These are phyloP conservation scores for Drosophila persimilis DNA, from an alignment of 1,140 invertebrate genomes.

Conservation along the genomic window DNA sequence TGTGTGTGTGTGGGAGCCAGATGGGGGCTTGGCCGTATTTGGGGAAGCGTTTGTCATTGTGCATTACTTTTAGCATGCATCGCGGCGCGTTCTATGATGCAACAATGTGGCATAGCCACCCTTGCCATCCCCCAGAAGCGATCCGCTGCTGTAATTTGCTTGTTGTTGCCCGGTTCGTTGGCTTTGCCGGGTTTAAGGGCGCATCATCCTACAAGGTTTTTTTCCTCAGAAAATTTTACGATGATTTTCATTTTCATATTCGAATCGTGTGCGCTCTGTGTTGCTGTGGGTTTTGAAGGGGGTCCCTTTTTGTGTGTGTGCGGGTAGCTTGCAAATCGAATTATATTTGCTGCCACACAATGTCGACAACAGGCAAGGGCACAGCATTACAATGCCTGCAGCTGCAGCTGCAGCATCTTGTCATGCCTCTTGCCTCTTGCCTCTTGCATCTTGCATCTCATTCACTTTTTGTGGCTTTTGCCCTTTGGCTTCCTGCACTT, in stretches of 20 bases:
- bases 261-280: slow-evolving; percentile 49
- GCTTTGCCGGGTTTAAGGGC: slow-evolving; percentile 26
- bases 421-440: not conserved
- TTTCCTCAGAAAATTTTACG: slow-evolving; percentile 35
- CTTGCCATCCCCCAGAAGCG: slow-evolving; percentile 1
- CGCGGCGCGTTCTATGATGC: slow-evolving; percentile 58
- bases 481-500: slow-evolving; percentile 43
- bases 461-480: slow-evolving; percentile 9
- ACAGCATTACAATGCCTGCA: slow-evolving; percentile 5
- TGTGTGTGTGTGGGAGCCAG: slow-evolving; percentile 14
- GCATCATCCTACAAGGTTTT: slow-evolving; percentile 13
- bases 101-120: slow-evolving; percentile 63
- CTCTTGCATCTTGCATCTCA: not conserved
- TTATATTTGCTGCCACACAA: slow-evolving; percentile 77
- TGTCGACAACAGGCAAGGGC: slow-evolving; percentile 62
- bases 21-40: not conserved
- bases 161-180: slow-evolving; percentile 64
- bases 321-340: slow-evolving; percentile 58
- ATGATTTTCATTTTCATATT: slow-evolving; percentile 74
- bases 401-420: slow-evolving; percentile 12
- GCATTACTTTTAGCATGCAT: slow-evolving; percentile 77
- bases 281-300: not conserved
- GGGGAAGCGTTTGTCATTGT: slow-evolving; percentile 68
- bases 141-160: slow-evolving; percentile 66
- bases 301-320: slow-evolving; percentile 8